Conservation (phyloP, 2,888 invertebrate genomes). For the Volucella bombylans region DNA sequence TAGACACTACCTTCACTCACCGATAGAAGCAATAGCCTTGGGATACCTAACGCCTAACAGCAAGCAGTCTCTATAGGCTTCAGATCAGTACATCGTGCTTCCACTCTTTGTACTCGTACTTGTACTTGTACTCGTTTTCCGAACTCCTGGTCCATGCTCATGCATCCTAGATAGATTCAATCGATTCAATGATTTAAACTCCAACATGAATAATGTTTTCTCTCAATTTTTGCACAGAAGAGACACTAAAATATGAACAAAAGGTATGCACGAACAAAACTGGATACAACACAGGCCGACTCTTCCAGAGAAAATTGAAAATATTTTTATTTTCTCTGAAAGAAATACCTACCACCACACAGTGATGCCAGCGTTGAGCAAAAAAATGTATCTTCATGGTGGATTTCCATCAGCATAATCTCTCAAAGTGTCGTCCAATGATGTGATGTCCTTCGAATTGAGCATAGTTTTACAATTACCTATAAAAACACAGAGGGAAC, state of each 20-base stretch:
- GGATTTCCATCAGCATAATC: too few species aligned
- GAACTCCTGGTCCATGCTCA: too few species aligned
- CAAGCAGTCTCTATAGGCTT: constrained; percentile 43
- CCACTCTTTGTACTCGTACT: background rate
- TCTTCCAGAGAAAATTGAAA: constrained; percentile 54
- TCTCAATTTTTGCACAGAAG: constrained; percentile 44
- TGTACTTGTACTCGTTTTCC: too few species aligned
- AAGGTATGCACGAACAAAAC: constrained; percentile 54
- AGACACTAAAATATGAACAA: constrained; percentile 30
- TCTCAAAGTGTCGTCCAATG: too few species aligned
- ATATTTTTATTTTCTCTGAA: constrained; percentile 9
- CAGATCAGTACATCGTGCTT: constrained; percentile 37
- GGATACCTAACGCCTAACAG: constrained; percentile 7
- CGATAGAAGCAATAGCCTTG: constrained; percentile 12
- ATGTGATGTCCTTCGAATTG: too few species aligned
- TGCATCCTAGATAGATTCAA: constrained; percentile 42
- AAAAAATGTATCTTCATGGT: too few species aligned
- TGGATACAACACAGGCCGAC: constrained; percentile 1
- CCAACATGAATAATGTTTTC: constrained; percentile 69
- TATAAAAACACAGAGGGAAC: too few species aligned
- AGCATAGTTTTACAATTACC: too few species aligned
- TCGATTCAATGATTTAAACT: constrained; percentile 57
- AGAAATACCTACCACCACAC: background rate
- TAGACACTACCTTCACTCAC: constrained; percentile 29
- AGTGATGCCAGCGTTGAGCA: too few species aligned